A percentile compares a stretch with the other conserved stretches of the same genome.
phyloP scores from a whole-genome alignment of 2,888 invertebrate species.

The Torymus texanus region DNA sequence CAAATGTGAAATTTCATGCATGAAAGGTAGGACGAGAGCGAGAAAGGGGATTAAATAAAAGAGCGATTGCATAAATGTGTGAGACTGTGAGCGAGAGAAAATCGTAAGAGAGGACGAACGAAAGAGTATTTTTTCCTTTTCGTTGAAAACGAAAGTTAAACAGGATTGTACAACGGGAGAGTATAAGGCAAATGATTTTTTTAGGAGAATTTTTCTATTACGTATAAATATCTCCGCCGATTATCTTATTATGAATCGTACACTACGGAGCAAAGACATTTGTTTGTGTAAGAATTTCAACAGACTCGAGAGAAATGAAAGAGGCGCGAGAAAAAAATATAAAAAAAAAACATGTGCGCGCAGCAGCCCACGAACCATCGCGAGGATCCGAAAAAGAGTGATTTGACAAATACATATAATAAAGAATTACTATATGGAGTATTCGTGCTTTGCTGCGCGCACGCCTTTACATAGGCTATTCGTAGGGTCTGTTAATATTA shows the following conservation, averaged over 20 bases:
- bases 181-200: slow-evolving; percentile 29
- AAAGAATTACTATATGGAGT: slow-evolving; percentile 47
- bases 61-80: too few species aligned
- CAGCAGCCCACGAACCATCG: slow-evolving; percentile 42
- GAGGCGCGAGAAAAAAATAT: slow-evolving; percentile 38
- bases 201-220: slow-evolving; percentile 50
- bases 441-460: slow-evolving; percentile 61
- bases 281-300: slow-evolving; percentile 42
- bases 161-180: slow-evolving; percentile 16
- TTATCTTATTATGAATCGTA: slow-evolving; percentile 48
- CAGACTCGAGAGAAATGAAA: slow-evolving; percentile 43
- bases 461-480: slow-evolving; percentile 62
- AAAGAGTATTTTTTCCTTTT: slow-evolving; percentile 33
- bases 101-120: neutral
- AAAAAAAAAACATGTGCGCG: slow-evolving; percentile 37
- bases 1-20: slow-evolving; percentile 10
- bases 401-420: slow-evolving; percentile 57
- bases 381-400: slow-evolving; percentile 24
- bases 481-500: slow-evolving; percentile 69
- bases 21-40: neutral
- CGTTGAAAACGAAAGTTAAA: slow-evolving; percentile 39
- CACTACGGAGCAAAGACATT: slow-evolving; percentile 37
- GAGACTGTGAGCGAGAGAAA: neutral
- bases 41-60: slow-evolving; percentile 3
- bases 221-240: slow-evolving; percentile 43